Base-by-base conservation (phyloP, 2,888 invertebrate genomes). In the Nasonovia ribisnigri region DNA sequence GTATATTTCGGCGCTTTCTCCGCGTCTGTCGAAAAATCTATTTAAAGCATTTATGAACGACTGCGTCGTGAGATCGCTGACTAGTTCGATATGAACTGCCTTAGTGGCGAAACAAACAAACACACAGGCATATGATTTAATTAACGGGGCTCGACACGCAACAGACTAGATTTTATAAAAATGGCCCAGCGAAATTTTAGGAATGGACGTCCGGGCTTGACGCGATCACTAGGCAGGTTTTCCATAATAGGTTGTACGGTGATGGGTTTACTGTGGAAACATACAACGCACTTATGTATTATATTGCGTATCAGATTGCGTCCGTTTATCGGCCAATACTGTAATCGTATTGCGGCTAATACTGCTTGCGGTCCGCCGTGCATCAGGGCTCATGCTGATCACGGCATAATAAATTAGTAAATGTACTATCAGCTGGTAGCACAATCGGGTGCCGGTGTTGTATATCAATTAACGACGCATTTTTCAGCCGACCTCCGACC, bases 151-250 rank as follows among this genome's bases (percentile, higher is more conserved):
- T 77, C 36, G 36, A 16, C 77, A 16, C 77, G 77, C 36, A 77
- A 77, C 24, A 60, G 29, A 77, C 77, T 77, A 16, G 36, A 13
- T 5, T 77, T 36, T 60, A 60, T 60, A 10, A n/a, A 67, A 29
- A 48, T n/a, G 87, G 87, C 1, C 87, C 87, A 5, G 87, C 48
- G 20, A 87, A 87, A 48, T 87, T 29, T 87, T 5, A 48, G 3
- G 91, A 95, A 95, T 48, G 91, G 88, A 20, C 94, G 48, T n/a
- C 90, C 84, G 4, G 89, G 93, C 10, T 67, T 92, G 8, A 94
- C 94, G 43, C 95, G 94, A 42, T 93, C 48, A 29, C 51, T 46
- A 24, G 95, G 95, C 20, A 95, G 60, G 46, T 94, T 86, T 36
- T 94, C 94, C 95, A 94, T 94, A 24, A 94, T 67, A 36, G 94